Conservation (phyloP, 2,888 invertebrate species). For the Corythucha ciliata region DNA sequence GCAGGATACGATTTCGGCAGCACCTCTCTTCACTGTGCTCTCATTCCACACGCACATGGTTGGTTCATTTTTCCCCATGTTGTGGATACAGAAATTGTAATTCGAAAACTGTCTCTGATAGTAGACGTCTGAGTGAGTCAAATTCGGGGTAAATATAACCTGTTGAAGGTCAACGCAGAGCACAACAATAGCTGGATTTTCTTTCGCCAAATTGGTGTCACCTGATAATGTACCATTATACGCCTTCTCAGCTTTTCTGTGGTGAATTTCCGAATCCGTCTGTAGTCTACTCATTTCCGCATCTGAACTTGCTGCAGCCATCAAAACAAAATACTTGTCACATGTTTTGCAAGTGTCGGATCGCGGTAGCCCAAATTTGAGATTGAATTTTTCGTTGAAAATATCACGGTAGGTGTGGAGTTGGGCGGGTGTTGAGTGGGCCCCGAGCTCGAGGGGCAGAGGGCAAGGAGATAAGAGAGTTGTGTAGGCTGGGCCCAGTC, state of each 20-base stretch:
- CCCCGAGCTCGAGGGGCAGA: too few species aligned
- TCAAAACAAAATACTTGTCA: constrained; percentile 19
- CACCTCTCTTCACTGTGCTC: constrained; percentile 26
- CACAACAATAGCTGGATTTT: constrained; percentile 10
- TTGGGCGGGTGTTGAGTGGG: too few species aligned
- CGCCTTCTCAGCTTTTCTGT: constrained; percentile 20
- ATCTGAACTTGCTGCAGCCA: constrained; percentile 17
- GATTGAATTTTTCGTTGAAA: constrained; percentile 18
- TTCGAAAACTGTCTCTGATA: constrained; percentile 15
- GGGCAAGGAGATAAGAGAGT: too few species aligned
- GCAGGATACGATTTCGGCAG: constrained; percentile 28
- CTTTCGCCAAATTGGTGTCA: constrained; percentile 8
- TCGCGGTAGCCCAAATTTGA: constrained; percentile 22
- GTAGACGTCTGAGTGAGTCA: constrained; percentile 17
- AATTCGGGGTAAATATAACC: constrained; percentile 20
- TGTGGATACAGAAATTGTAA: constrained; percentile 22
- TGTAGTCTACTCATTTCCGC: constrained; percentile 12
- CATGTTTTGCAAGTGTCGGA: constrained; percentile 24
- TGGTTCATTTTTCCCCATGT: constrained; percentile 19
- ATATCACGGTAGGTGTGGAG: neutral
- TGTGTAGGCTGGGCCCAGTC: too few species aligned
- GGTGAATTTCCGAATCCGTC: constrained; percentile 16
- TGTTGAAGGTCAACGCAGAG: constrained; percentile 22
- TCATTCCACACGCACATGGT: constrained; percentile 30
- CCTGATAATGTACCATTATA: constrained; percentile 15